Percentiles rank a stretch among this genome's conserved stretches.
Conservation (phyloP, 2,888 invertebrate species). For the Hybos culiciformis region DNA sequence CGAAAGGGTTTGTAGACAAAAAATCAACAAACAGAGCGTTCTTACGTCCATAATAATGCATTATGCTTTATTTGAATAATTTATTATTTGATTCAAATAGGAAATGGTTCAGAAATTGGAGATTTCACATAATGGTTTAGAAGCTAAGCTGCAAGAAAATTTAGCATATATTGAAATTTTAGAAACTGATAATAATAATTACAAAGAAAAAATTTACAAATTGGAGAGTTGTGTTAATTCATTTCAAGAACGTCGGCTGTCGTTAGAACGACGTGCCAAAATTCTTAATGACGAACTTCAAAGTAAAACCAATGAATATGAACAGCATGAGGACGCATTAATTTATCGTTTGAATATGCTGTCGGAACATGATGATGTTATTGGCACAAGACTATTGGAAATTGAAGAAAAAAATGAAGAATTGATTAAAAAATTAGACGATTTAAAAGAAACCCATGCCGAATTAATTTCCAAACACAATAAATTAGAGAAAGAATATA, state of each 20-base stretch:
- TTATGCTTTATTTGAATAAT: too few species aligned
- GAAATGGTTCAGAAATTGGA: constrained; percentile 19
- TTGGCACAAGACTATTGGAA: too few species aligned
- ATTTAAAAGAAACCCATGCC: constrained; percentile 38
- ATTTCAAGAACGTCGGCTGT: constrained; percentile 49
- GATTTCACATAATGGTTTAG: constrained; percentile 15
- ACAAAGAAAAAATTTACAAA: constrained; percentile 47
- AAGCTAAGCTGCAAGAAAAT: constrained; percentile 60
- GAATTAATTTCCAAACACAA: constrained; percentile 33
- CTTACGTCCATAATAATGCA: too few species aligned
- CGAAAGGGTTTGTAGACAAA: too few species aligned
- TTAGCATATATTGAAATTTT: constrained; percentile 60
- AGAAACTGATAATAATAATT: constrained; percentile 49
- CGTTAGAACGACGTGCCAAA: constrained; percentile 46
- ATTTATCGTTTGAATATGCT: constrained; percentile 47
- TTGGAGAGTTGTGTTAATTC: constrained; percentile 51
- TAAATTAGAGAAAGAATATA: too few species aligned
- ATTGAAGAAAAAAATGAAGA: constrained; percentile 42
- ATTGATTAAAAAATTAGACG: constrained; percentile 34
- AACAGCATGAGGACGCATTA: constrained; percentile 47
- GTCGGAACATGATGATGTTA: constrained; percentile 48
- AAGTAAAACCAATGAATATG: constrained; percentile 46
- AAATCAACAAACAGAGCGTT: too few species aligned
- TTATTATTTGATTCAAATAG: too few species aligned
- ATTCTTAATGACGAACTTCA: constrained; percentile 46